Conservation (phyloP, 2,888 invertebrate genomes). For the Andrena flavipes region DNA sequence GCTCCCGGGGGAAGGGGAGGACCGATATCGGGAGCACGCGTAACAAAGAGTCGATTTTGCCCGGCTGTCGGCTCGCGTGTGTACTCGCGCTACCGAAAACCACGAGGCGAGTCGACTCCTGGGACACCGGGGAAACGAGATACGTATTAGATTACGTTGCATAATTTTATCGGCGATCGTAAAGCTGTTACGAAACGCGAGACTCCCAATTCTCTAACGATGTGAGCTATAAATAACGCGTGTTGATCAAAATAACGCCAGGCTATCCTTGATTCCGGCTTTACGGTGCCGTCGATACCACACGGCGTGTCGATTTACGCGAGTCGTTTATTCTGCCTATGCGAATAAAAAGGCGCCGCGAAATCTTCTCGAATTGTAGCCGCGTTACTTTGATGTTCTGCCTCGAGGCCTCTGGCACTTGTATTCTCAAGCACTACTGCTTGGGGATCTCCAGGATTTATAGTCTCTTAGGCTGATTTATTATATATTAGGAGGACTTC, state of each 20-base stretch:
- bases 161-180: conserved; percentile 80
- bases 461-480: too few relatives aligned
- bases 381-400: neutral
- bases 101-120: conserved; percentile 56
- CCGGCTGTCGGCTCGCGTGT: conserved; percentile 48
- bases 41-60: conserved; percentile 61
- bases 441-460: too few relatives aligned
- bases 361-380: neutral
- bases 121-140: conserved; percentile 76
- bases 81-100: conserved; percentile 62
- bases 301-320: neutral
- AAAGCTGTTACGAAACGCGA: conserved; percentile 76
- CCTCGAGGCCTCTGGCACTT: neutral
- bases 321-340: neutral
- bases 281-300: neutral
- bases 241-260: conserved; percentile 62
- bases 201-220: conserved; percentile 66
- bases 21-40: conserved; percentile 43
- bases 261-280: conserved; percentile 7
- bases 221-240: conserved; percentile 63
- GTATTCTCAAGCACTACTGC: too few relatives aligned
- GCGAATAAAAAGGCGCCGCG: neutral
- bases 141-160: conserved; percentile 81
- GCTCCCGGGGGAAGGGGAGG: conserved; percentile 40
- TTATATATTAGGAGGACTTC: too few relatives aligned